Evolutionary conservation across 2,888 invertebrate species (phyloP), one percentile per base, ranked within the genome.

Genomic region (Doris montereyensis): DNA sequence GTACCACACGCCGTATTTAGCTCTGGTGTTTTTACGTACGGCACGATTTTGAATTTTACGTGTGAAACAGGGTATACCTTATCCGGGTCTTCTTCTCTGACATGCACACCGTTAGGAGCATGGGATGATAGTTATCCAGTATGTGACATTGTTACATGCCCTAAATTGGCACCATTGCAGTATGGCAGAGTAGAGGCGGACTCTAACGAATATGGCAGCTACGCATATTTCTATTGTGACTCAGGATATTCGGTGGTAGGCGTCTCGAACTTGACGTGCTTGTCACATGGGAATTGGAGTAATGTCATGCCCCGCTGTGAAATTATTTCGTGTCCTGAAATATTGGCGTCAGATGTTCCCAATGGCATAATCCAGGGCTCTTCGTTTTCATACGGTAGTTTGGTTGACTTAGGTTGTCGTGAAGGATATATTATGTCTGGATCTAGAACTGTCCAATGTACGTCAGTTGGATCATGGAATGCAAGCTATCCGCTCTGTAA

Each of bases 211-310:
- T 78, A 41, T 74, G 78, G 78, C n/a, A 78, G 78, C 26, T 8
- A 24, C 21, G 78, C 78, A 10, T 58, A 34, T 5, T 78, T 74
- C 70, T 41, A 8, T n/a, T 78, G 78, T 68, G 21, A 74, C 26
- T 34, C n/a, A 1, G 78, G 78, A 1, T 78, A 74, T 58, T 26
- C 10, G 35, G 32, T 67, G 17, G 26, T 68, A 62, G 78, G 78
- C 0, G 17, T 62, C n/a, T 13, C 71, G 34, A 34, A 28, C 5
- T 28, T 72, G 35, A 21, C 62, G 13, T 78, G 78, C 65, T 13
- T 98, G 97, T 91, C 94, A 94, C 5, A 98, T 98, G 90, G 96
- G 96, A 17, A 94, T 95, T 62, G 89, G 89, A 3, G 88, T 85
- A 77, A 76, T 72, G n/a, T 76, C 87, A n/a, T 78, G 82, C 60